These are phyloP conservation scores for Rhagoletis pomonella DNA, from an alignment of 1,140 invertebrate genomes.

Conservation along the genomic window DNA sequence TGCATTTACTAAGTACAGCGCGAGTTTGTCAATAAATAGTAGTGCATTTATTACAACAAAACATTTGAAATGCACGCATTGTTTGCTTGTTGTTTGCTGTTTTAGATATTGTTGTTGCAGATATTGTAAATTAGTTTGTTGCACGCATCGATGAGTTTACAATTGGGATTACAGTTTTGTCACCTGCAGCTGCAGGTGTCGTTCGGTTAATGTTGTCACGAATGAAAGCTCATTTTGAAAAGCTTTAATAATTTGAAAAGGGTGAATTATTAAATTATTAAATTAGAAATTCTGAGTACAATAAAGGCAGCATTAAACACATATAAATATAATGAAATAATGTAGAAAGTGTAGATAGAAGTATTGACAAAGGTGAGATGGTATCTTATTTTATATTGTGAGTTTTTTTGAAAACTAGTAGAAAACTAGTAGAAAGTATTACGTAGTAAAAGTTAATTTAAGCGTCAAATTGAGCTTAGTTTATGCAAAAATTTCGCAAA, in stretches of 20 bases:
- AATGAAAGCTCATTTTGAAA: conserved; percentile 34
- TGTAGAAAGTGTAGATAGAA: neutral
- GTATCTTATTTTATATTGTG: too few species aligned
- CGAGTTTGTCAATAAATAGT: conserved; percentile 45
- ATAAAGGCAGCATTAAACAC: neutral
- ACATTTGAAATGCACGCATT: conserved; percentile 4
- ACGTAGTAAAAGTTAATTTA: too few species aligned
- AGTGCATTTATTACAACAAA: conserved; percentile 43
- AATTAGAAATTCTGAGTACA: neutral
- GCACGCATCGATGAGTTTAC: conserved; percentile 31
- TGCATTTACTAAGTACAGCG: neutral
- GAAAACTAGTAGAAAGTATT: too few species aligned
- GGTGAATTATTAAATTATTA: neutral
- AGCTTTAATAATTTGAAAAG: conserved; percentile 21
- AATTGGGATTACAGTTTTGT: conserved; percentile 33
- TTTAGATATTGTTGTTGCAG: neutral
- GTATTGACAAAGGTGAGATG: too few species aligned
- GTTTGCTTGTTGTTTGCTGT: neutral
- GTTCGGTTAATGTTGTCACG: conserved; percentile 1
- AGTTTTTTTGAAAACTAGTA: too few species aligned
- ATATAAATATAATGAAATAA: neutral
- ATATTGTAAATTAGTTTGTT: conserved; percentile 41
- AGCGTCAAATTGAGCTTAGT: too few species aligned
- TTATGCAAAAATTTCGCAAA: too few species aligned
- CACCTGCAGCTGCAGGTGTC: conserved; percentile 49